A percentile compares a stretch with the other conserved stretches of the same genome.
Conservation (phyloP, 1,140 invertebrate genomes). For the Adoxophyes honmai region DNA sequence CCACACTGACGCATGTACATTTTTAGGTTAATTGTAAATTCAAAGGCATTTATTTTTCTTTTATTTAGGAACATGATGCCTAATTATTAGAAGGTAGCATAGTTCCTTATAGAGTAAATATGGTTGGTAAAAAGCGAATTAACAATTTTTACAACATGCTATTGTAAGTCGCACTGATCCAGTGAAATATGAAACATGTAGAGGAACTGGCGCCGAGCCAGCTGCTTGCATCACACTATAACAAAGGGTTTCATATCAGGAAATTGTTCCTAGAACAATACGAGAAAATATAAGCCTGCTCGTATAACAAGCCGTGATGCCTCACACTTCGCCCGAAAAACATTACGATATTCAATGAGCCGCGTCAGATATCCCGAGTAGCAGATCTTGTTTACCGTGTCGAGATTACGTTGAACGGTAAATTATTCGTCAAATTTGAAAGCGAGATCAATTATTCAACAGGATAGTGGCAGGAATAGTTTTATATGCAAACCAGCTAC, state of each 20-base stretch:
- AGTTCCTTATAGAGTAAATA: no score
- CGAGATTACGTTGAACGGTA: not conserved
- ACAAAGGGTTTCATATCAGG: conserved; percentile 65
- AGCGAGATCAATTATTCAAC: conserved; percentile 8
- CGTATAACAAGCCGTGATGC: conserved; percentile 29
- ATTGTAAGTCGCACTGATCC: conserved; percentile 51
- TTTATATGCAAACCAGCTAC: no score
- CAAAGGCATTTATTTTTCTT: no score
- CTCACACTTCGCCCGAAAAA: not conserved
- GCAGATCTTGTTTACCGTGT: not conserved
- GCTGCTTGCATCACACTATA: conserved; percentile 52
- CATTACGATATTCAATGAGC: conserved; percentile 4
- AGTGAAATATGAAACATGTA: conserved; percentile 65
- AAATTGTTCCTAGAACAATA: conserved; percentile 63
- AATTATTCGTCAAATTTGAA: not conserved
- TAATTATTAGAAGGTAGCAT: no score
- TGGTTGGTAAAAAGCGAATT: no score
- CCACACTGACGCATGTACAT: no score
- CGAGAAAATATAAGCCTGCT: conserved; percentile 48
- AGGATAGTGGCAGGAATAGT: not conserved
- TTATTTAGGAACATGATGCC: no score
- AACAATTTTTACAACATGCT: conserved; percentile 8
- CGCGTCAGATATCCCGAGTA: not conserved
- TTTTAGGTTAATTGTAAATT: no score
- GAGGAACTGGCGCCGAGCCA: conserved; percentile 51